Conservation (phyloP, 2,797 vertebrate genomes). For the Margarornis squamiger region DNA sequence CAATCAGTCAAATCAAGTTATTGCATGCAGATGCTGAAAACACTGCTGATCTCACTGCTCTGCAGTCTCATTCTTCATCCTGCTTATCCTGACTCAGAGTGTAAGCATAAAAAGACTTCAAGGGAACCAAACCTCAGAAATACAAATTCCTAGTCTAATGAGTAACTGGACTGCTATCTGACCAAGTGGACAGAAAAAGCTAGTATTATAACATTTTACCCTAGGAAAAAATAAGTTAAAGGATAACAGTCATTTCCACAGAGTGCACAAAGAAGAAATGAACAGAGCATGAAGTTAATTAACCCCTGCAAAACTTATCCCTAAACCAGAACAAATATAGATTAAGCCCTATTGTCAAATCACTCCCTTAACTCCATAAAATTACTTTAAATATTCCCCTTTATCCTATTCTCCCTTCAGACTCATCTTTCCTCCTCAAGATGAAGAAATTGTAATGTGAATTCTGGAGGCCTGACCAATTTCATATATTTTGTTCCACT, state of each 20-base stretch:
- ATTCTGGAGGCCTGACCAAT: neutral
- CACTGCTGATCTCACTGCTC: neutral
- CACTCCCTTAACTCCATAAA: neutral
- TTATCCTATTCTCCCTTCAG: neutral
- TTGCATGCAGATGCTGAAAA: slow-evolving; percentile 28
- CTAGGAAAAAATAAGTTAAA: neutral
- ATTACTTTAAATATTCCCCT: neutral
- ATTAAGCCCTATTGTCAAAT: neutral
- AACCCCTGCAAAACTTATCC: neutral
- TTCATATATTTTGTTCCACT: neutral
- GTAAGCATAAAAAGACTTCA: neutral
- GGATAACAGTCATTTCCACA: neutral
- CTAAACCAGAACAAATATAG: neutral
- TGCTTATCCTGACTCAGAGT: neutral
- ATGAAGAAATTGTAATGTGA: neutral
- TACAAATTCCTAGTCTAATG: neutral
- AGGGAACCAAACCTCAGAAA: neutral
- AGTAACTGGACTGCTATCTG: neutral
- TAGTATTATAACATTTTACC: neutral
- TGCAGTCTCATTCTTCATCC: neutral
- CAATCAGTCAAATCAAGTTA: neutral
- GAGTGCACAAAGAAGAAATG: neutral
- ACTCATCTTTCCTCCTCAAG: neutral
- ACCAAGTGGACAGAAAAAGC: neutral
- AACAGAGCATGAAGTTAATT: neutral